Conservation (phyloP, 2,113 vertebrate species). For the Tetraodon nigroviridis region DNA sequence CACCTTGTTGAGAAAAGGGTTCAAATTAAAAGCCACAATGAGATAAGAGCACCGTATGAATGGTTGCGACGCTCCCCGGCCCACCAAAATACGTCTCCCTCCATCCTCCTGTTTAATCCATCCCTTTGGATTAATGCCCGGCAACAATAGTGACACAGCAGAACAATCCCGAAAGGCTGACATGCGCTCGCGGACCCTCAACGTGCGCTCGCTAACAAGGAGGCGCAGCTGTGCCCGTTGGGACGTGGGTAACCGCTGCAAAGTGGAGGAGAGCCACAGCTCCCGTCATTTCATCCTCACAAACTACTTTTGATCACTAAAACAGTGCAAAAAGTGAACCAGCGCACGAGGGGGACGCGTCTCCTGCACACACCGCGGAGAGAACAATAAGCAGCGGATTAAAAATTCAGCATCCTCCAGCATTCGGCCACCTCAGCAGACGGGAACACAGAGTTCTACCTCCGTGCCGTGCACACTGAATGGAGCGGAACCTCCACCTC, state of each 20-base stretch:
- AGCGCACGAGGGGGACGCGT: constrained; percentile 3
- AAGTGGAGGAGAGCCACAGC: neutral
- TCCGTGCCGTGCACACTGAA: constrained; percentile 26
- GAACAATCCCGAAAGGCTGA: constrained; percentile 36
- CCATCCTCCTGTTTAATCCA: constrained; percentile 4
- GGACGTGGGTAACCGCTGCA: constrained; percentile 6
- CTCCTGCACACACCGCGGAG: constrained; percentile 11
- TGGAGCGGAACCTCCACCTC: too few relatives aligned
- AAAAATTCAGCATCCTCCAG: constrained; percentile 53
- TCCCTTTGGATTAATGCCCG: constrained; percentile 26
- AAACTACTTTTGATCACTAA: too few relatives aligned
- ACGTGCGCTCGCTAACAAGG: neutral
- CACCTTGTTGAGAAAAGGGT: too few relatives aligned
- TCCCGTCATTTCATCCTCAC: neutral
- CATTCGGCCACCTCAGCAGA: constrained; percentile 32
- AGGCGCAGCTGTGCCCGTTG: constrained; percentile 17
- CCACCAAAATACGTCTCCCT: neutral
- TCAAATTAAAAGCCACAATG: too few relatives aligned
- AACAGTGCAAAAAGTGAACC: constrained; percentile 4
- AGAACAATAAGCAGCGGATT: constrained; percentile 38
- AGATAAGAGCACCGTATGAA: too few relatives aligned
- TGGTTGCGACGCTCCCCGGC: too few relatives aligned
- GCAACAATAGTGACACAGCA: constrained; percentile 44
- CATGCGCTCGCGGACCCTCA: constrained; percentile 25
- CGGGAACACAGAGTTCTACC: constrained; percentile 58